These are phyloP conservation scores for Eupithecia dodoneata DNA, from an alignment of 2,888 invertebrate species.

Conservation along the genomic window DNA sequence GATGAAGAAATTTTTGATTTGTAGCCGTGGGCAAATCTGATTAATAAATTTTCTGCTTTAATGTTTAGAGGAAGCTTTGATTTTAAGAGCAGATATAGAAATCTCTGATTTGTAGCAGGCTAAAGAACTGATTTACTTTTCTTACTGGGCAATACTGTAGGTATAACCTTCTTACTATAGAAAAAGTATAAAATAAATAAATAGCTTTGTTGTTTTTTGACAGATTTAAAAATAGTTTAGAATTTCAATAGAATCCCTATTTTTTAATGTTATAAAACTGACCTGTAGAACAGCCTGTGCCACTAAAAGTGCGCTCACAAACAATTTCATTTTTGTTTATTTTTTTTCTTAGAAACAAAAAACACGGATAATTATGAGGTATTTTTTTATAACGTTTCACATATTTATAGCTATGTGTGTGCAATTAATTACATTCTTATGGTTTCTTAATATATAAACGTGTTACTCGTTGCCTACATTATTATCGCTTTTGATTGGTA, in stretches of 20 bases:
- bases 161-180: no score
- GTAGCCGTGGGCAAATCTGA: no score
- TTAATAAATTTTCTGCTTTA: no score
- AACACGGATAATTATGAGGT: background rate
- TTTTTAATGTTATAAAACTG: background rate
- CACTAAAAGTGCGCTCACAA: constrained; percentile 27
- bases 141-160: no score
- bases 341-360: background rate
- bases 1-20: no score
- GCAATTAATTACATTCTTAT: constrained; percentile 25
- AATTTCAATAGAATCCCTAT: background rate
- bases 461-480: constrained; percentile 3
- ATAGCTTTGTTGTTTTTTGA: no score
- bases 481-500: constrained; percentile 2
- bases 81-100: no score
- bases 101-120: no score
- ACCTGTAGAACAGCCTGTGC: constrained; percentile 36
- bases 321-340: constrained; percentile 36
- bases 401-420: constrained; percentile 37
- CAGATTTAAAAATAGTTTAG: background rate
- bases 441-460: constrained; percentile 17
- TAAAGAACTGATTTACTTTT: no score
- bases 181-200: no score
- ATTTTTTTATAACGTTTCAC: background rate
- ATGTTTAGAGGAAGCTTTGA: no score